Conservation (phyloP, 2,888 invertebrate species). For the Drepanosiphum platanoidis region DNA sequence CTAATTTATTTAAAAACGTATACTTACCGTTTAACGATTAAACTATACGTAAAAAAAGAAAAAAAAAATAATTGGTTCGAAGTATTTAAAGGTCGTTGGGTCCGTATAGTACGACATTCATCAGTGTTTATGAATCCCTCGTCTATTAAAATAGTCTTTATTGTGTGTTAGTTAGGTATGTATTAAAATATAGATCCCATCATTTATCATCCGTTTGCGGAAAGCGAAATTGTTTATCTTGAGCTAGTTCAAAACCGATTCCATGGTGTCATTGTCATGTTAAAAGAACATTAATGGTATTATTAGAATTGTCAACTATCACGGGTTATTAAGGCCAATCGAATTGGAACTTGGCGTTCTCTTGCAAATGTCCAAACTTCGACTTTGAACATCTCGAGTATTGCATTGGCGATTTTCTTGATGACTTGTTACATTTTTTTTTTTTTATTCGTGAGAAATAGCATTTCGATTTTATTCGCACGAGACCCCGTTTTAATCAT, state of each 20-base stretch:
- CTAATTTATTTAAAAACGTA: slow-evolving; percentile 24
- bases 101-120: slow-evolving; percentile 43
- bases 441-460: too few species aligned
- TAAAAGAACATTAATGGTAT: slow-evolving; percentile 38
- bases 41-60: slow-evolving; percentile 7
- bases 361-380: slow-evolving; percentile 2
- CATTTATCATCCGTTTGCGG: slow-evolving; percentile 60
- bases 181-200: slow-evolving; percentile 51
- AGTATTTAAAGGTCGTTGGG: slow-evolving; percentile 51
- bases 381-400: background rate
- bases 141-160: slow-evolving; percentile 58
- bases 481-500: background rate
- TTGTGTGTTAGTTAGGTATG: slow-evolving; percentile 56
- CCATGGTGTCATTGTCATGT: slow-evolving; percentile 28
- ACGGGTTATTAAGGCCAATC: slow-evolving; percentile 32
- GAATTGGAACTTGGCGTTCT: background rate
- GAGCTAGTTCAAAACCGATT: slow-evolving; percentile 53
- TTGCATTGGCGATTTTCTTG: background rate
- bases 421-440: background rate
- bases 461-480: background rate
- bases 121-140: slow-evolving; percentile 50
- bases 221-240: slow-evolving; percentile 52
- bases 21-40: slow-evolving; percentile 28
- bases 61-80: slow-evolving; percentile 19
- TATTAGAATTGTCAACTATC: background rate